Conservation (phyloP, 2,113 vertebrate species). For the Varanus salvator region DNA sequence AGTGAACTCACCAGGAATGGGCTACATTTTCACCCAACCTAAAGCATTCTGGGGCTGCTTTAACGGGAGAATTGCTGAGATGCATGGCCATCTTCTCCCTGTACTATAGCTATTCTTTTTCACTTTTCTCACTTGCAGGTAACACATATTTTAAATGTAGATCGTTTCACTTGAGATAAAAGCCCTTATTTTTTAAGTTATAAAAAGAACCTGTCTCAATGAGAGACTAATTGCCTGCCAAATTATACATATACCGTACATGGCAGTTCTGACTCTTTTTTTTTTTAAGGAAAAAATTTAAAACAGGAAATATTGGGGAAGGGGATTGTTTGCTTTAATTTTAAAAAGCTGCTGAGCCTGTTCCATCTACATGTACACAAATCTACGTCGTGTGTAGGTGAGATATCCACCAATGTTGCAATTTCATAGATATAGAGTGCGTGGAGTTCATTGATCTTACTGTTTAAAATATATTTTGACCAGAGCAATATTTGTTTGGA, state of each 20-base stretch:
- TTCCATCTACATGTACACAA: slow-evolving; percentile 56
- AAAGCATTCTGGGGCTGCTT: not conserved
- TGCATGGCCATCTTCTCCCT: not conserved
- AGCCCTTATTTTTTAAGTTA: slow-evolving; percentile 62
- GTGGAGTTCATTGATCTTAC: not conserved
- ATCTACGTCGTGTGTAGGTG: slow-evolving; percentile 28
- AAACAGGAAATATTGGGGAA: slow-evolving; percentile 68
- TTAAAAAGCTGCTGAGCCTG: slow-evolving; percentile 62
- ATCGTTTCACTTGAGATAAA: slow-evolving; percentile 78
- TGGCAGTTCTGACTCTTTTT: slow-evolving; percentile 58
- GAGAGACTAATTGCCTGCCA: slow-evolving; percentile 82
- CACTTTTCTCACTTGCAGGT: slow-evolving; percentile 68
- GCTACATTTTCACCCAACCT: not conserved
- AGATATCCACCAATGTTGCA: not conserved
- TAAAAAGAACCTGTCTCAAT: slow-evolving; percentile 75
- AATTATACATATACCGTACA: slow-evolving; percentile 73
- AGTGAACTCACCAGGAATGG: not conserved
- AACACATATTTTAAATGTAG: slow-evolving; percentile 81
- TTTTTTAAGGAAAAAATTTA: slow-evolving; percentile 59
- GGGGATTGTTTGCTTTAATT: slow-evolving; percentile 68
- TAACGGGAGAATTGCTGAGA: not conserved
- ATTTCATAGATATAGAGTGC: no score
- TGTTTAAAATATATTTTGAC: not conserved
- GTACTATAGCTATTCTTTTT: not conserved
- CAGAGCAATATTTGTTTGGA: not conserved